phyloP scores from a whole-genome alignment of 2,797 vertebrate genomes.

The Sebastolobus alascanus region DNA sequence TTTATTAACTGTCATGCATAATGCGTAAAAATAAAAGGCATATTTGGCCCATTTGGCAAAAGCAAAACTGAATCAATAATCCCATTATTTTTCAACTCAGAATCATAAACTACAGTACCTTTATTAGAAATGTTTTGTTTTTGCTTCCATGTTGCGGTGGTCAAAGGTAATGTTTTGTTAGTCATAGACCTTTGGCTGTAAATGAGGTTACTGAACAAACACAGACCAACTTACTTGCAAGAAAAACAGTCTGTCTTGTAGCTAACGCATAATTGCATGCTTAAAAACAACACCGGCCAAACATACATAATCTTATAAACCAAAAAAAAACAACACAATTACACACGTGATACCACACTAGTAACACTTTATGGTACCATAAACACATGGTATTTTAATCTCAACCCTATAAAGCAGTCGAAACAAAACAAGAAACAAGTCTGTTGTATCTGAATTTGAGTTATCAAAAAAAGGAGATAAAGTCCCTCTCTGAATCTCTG shows the following conservation, averaged over 20 bases:
- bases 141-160: slow-evolving; percentile 2
- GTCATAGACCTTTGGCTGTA: background rate
- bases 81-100: background rate
- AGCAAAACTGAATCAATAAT: background rate
- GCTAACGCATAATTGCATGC: slow-evolving; percentile 38
- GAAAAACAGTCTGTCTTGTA: slow-evolving; percentile 5
- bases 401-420: background rate
- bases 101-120: slow-evolving; percentile 10
- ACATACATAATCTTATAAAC: slow-evolving; percentile 24
- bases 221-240: slow-evolving; percentile 8
- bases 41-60: slow-evolving; percentile 14
- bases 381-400: slow-evolving; percentile 14
- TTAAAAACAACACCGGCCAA: slow-evolving; percentile 34
- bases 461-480: background rate
- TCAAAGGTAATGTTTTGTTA: slow-evolving; percentile 9
- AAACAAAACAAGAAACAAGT: slow-evolving; percentile 14
- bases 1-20: background rate
- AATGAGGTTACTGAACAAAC: slow-evolving; percentile 18
- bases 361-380: slow-evolving; percentile 16
- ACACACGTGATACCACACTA: background rate
- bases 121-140: background rate
- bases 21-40: slow-evolving; percentile 20
- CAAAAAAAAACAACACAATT: slow-evolving; percentile 14
- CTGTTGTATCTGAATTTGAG: slow-evolving; percentile 20
- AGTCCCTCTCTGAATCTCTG: background rate